These are phyloP conservation scores for Philereme transversata DNA, from an alignment of 2,888 invertebrate genomes.

Conservation along the genomic window DNA sequence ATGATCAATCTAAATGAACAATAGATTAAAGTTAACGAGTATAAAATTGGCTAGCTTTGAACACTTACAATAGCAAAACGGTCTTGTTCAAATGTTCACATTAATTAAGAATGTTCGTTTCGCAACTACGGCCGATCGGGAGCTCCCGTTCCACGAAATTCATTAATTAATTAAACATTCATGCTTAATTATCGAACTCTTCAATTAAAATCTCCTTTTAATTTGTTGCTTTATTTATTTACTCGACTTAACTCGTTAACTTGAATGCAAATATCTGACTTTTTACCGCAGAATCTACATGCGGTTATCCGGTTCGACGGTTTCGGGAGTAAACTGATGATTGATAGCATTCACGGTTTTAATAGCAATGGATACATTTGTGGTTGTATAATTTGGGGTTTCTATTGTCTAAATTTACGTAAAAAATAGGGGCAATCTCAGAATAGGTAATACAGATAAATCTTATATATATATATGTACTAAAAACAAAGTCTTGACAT, in stretches of 20 bases:
- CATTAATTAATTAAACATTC: constrained; percentile 80
- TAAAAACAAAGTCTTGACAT: too few species aligned
- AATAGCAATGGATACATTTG: constrained; percentile 45
- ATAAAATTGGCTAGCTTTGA: constrained; percentile 59
- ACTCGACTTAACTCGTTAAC: constrained; percentile 52
- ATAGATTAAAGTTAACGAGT: constrained; percentile 49
- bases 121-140: constrained; percentile 55
- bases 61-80: constrained; percentile 62
- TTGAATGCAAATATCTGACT: constrained; percentile 56
- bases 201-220: constrained; percentile 76
- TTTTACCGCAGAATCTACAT: constrained; percentile 49
- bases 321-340: constrained; percentile 48
- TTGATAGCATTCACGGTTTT: constrained; percentile 52
- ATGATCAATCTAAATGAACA: constrained; percentile 49
- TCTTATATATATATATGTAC: too few species aligned
- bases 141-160: constrained; percentile 62
- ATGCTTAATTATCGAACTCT: constrained; percentile 80
- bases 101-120: constrained; percentile 74
- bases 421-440: too few species aligned
- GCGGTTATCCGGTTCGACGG: constrained; percentile 43
- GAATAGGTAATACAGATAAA: too few species aligned
- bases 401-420: too few species aligned
- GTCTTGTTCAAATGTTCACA: constrained; percentile 59
- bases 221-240: constrained; percentile 76
- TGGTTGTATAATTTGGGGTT: constrained; percentile 11